Base-by-base conservation (phyloP, 2,888 invertebrate genomes). In the Mamestra brassicae region DNA sequence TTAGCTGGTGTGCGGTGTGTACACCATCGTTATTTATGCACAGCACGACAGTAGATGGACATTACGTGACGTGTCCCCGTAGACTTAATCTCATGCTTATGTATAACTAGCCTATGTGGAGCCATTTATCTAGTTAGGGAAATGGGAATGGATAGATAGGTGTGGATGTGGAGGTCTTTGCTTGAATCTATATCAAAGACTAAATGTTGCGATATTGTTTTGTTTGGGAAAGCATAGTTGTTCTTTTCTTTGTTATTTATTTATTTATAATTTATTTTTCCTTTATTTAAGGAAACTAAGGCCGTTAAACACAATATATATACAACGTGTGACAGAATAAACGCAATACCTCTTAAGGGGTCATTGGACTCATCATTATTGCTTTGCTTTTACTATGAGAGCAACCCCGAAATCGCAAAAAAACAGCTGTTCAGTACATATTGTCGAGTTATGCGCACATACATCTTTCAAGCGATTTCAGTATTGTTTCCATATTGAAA, bases 31-130 rank as follows among this genome's bases (percentile, higher is more conserved):
- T 85, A 86, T 84, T 86, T 83, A 85, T 85, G 81, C 79, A 85
- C 77, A 76, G 86, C 81, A 77, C 84, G 85, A 86, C 86, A 85
- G 80, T 80, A 85, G 77, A 85, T 78, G 78, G 85, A 84, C 87
- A 84, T 87, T 83, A 85, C 83, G 80, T 81, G 87, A 86, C 84
- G 81, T 69, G 81, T 84, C 87, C 86, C 84, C 66, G 66, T 72
- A 75, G 86, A 84, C 83, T 86, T 85, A 86, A 85, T 85, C 85
- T 82, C 76, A 67, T 73, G 84, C 80, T 71, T 81, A 71, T 71
- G 73, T 81, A 81, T 84, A 84, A 67, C 76, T 77, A 71, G 69
- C 52, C 81, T 84, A 81, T 77, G 70, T 84, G 74, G 77, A 78
- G 79, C 81, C 84, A 82, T 84, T 82, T 76, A 82, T 80, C 82